Conservation (phyloP, 2,113 vertebrate genomes). For the Alouatta palliata region DNA sequence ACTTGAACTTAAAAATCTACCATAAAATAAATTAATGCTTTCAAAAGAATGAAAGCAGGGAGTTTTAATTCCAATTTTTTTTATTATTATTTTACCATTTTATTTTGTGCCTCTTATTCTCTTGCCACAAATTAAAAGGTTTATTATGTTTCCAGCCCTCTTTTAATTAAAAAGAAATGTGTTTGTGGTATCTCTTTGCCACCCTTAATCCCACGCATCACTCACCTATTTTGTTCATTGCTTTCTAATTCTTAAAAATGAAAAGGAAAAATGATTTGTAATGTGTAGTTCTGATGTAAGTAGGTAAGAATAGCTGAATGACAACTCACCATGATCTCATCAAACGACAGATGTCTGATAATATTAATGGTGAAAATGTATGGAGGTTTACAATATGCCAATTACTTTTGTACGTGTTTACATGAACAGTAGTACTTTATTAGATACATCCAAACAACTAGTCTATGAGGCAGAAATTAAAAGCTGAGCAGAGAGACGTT, state of each 20-base stretch:
- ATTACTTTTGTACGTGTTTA: not conserved
- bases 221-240: not conserved
- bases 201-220: not conserved
- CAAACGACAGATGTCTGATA: not conserved
- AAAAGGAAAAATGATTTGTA: not conserved
- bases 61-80: not conserved
- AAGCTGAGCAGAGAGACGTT: not conserved
- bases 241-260: conserved; percentile 32
- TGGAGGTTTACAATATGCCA: not conserved
- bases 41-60: not conserved
- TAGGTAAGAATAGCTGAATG: not conserved
- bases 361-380: too few relatives aligned
- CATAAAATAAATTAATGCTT: conserved; percentile 21
- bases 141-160: not conserved
- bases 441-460: not conserved
- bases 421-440: not conserved
- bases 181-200: not conserved
- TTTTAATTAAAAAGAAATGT: conserved; percentile 23
- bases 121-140: conserved; percentile 35
- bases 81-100: not conserved
- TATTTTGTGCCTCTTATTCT: not conserved
- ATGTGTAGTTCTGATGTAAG: not conserved
- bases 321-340: not conserved
- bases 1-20: not conserved
- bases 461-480: not conserved